Base-by-base conservation (phyloP, 2,797 vertebrate species). In the Rhabdomys pumilio region DNA sequence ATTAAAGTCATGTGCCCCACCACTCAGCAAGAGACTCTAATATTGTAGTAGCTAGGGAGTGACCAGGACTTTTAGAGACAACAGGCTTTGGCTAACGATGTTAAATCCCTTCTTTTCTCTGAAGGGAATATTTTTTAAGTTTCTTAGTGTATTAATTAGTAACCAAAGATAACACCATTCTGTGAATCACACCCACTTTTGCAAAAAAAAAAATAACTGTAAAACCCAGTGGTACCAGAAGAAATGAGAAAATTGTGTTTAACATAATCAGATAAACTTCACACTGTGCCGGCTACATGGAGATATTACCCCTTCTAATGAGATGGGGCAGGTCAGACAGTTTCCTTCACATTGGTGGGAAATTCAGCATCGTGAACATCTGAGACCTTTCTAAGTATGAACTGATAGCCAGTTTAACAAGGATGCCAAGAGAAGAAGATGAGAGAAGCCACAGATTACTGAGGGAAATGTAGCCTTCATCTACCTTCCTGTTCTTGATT, bases 111-210 rank as follows among this genome's bases (percentile, higher is more conserved):
- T 59, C 9, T 59, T 96, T 94, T 96, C 31, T 67, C 20, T 44
- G 83, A 65, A 86, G 94, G 63, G 53, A 83, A 94, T 93, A 61
- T 63, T 90, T 90, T 95, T 97, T 93, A 97, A 80, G 93, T 95
- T 95, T 85, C 61, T 80, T 83, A 61, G 57, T 63, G 72, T 95
- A 61, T 97, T 97, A 96, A 96, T 96, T 95, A 96, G 92, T 96
- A 95, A 92, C 90, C 26, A n/a, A 82, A 96, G 93, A 80, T 17
- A 93, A 89, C 4, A 73, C 67, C n/a, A 55, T 93, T 88, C 95
- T 86, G 90, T 82, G 57, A 67, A 90, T 95, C 72, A 41, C 87
- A 92, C 44, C 72, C 67, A 75, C 61, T 88, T 55, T 50, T 38
- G 38, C 38, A 38, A 38, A 38, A 38, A 89, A 87, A 80, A 29